Evolutionary conservation across 1,140 invertebrate genomes (phyloP).

Genomic region (Bicyclus anynana): DNA sequence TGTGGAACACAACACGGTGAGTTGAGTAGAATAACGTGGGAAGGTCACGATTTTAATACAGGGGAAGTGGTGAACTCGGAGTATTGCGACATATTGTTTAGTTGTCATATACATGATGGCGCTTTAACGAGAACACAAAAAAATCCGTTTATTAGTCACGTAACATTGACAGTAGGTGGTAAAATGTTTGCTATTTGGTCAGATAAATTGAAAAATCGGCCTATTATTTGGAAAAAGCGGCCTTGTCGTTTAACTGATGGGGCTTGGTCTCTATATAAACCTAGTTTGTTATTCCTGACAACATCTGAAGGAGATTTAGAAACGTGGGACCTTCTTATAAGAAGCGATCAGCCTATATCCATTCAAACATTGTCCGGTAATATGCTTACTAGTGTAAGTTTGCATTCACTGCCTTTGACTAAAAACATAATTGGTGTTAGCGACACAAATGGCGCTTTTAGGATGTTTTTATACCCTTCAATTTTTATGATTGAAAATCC

Average conservation of each 20-base stretch:
- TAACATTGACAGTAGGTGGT: slow-evolving; percentile 74
- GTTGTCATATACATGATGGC: slow-evolving; percentile 81
- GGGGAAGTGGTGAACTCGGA: slow-evolving; percentile 78
- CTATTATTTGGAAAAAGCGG: slow-evolving; percentile 64
- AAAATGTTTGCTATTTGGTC: slow-evolving; percentile 72
- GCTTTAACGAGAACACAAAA: slow-evolving; percentile 77
- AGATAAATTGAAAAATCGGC: slow-evolving; percentile 47
- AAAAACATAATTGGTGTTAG: slow-evolving; percentile 77
- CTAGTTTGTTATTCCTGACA: slow-evolving; percentile 59
- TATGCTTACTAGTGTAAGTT: slow-evolving; percentile 74
- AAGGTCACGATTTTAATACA: slow-evolving; percentile 79
- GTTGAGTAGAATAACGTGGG: slow-evolving; percentile 76
- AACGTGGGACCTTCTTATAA: slow-evolving; percentile 65
- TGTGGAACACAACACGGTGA: slow-evolving; percentile 74
- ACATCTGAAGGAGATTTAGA: slow-evolving; percentile 64
- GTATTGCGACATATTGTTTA: slow-evolving; percentile 63
- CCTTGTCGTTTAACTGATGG: slow-evolving; percentile 57
- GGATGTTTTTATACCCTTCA: slow-evolving; percentile 77
- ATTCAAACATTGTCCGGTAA: slow-evolving; percentile 62
- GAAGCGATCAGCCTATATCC: slow-evolving; percentile 62
- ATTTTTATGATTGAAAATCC: slow-evolving; percentile 66
- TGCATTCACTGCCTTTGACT: slow-evolving; percentile 70
- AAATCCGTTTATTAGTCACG: slow-evolving; percentile 75
- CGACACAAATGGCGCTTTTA: slow-evolving; percentile 80
- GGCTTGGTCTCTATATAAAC: slow-evolving; percentile 66